Conservation (phyloP, 2,888 invertebrate species). For the Tipula vernalis region DNA sequence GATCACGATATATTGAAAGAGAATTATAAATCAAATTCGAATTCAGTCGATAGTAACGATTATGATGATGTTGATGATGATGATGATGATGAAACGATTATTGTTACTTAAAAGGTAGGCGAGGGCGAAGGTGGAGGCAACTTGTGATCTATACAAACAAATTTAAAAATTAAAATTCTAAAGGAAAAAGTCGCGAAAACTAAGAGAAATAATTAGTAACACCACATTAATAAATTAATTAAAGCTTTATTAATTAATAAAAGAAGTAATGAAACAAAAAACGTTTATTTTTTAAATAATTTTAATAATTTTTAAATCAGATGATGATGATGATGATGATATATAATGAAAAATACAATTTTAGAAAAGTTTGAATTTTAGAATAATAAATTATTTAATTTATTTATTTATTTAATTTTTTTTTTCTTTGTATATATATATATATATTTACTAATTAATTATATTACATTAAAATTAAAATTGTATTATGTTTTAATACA, state of each 20-base stretch:
- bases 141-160: not conserved
- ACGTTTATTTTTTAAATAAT: not conserved
- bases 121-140: not conserved
- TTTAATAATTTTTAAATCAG: not conserved
- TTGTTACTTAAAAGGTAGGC: conserved; percentile 27
- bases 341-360: not conserved
- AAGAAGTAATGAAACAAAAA: not conserved
- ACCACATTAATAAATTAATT: not conserved
- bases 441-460: not conserved
- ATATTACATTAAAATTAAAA: not conserved
- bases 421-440: not conserved
- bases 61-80: conserved; percentile 22
- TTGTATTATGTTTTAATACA: conserved; percentile 4
- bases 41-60: not conserved
- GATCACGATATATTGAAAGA: conserved; percentile 14
- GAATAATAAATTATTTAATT: not conserved
- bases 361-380: not conserved
- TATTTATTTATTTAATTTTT: not conserved
- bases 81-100: conserved; percentile 33
- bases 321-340: not conserved
- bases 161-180: not conserved
- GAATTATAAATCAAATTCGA: conserved; percentile 17
- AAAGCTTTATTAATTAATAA: not conserved
- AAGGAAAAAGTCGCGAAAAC: not conserved
- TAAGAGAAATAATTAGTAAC: not conserved